Conservation (phyloP, 2,113 vertebrate genomes). For the Centropus bengalensis region DNA sequence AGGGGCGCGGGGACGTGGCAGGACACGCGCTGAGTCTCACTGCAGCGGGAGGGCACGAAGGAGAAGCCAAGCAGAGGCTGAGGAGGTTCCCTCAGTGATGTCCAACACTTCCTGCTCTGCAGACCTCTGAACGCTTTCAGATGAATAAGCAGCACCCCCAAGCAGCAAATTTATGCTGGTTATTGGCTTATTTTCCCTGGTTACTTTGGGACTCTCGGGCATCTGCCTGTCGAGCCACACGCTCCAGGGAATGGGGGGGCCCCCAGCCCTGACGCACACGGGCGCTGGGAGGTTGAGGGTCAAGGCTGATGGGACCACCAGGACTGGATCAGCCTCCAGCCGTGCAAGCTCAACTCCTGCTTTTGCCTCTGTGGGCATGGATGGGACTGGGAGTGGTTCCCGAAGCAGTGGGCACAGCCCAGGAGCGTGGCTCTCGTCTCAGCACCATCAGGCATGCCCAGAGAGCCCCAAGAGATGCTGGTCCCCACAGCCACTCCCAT, state of each 20-base stretch:
- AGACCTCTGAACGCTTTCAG: neutral
- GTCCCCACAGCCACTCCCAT: slow-evolving; percentile 33
- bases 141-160: neutral
- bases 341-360: accelerated
- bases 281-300: neutral
- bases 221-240: neutral
- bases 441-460: accelerated
- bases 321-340: neutral
- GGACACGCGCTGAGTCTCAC: accelerated
- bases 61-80: neutral
- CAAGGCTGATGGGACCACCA: neutral
- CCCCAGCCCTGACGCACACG: accelerated
- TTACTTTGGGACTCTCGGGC: neutral
- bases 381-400: neutral
- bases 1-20: neutral
- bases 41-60: neutral
- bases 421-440: neutral
- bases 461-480: neutral
- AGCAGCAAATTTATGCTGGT: neutral
- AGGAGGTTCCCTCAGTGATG: neutral
- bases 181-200: neutral
- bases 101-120: neutral
- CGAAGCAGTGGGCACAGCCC: neutral
- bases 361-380: accelerated
- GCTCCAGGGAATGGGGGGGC: neutral